These are phyloP conservation scores for Calycopis cecrops DNA, from an alignment of 1,140 invertebrate species.

Conservation along the genomic window DNA sequence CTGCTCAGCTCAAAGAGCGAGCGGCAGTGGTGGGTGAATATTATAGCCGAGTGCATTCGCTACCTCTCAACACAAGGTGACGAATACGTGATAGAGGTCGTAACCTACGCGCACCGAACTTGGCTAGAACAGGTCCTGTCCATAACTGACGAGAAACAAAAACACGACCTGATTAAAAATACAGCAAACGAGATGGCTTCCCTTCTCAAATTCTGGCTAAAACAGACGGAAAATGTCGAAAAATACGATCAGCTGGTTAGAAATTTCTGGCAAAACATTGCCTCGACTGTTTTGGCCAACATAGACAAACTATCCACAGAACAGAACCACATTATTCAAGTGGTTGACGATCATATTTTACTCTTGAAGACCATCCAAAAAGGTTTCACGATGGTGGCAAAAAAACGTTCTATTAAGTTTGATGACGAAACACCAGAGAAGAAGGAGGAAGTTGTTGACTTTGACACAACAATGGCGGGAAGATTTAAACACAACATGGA, in stretches of 20 bases:
- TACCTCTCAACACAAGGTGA: slow-evolving; percentile 34
- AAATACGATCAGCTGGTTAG: slow-evolving; percentile 43
- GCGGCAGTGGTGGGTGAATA: slow-evolving; percentile 43
- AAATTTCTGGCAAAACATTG: slow-evolving; percentile 53
- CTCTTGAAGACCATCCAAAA: slow-evolving; percentile 38
- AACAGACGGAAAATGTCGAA: slow-evolving; percentile 29
- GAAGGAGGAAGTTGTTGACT: not conserved
- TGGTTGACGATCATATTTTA: slow-evolving; percentile 36
- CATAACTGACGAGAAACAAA: slow-evolving; percentile 15
- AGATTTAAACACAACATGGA: slow-evolving; percentile 35
- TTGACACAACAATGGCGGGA: slow-evolving; percentile 15
- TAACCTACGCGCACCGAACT: slow-evolving; percentile 34
- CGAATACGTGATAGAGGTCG: slow-evolving; percentile 31
- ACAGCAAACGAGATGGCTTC: slow-evolving; percentile 37
- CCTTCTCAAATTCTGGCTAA: slow-evolving; percentile 45
- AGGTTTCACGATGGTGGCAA: slow-evolving; percentile 25
- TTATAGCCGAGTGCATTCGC: slow-evolving; percentile 40
- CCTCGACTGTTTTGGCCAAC: slow-evolving; percentile 31
- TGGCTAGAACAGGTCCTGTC: slow-evolving; percentile 38
- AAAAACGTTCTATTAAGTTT: slow-evolving; percentile 41
- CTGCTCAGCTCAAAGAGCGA: slow-evolving; percentile 47
- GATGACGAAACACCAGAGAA: slow-evolving; percentile 19
- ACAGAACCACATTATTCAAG: slow-evolving; percentile 21
- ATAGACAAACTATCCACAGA: slow-evolving; percentile 33
- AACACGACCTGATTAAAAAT: slow-evolving; percentile 31